A percentile compares a stretch with the other conserved stretches of the same genome.
Conservation (phyloP, 1,140 invertebrate species). For the Euura lappo region DNA sequence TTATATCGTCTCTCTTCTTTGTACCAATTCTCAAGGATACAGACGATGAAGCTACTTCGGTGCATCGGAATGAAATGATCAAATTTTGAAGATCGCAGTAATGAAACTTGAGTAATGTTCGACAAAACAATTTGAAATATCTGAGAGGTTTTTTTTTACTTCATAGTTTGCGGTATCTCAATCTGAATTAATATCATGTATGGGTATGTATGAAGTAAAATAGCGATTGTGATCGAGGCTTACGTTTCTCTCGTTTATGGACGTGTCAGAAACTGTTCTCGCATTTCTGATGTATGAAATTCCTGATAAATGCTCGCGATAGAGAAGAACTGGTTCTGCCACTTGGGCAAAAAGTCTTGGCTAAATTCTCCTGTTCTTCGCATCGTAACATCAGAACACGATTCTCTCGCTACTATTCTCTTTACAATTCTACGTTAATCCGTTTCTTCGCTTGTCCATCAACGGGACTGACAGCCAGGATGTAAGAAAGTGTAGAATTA, state of each 20-base stretch:
- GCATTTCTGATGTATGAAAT: neutral
- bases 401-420: neutral
- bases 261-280: constrained; percentile 3
- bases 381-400: neutral
- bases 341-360: neutral
- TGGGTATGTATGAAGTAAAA: neutral
- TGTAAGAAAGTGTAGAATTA: neutral
- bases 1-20: too few species aligned
- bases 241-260: neutral
- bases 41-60: too few species aligned
- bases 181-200: neutral
- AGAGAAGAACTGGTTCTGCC: neutral
- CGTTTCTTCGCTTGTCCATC: too few species aligned
- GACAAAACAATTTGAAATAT: too few species aligned
- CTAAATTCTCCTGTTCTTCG: neutral
- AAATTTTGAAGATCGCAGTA: too few species aligned
- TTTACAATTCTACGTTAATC: neutral
- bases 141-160: too few species aligned
- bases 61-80: too few species aligned
- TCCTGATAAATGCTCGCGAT: constrained; percentile 1
- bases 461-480: neutral
- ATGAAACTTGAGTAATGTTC: too few species aligned
- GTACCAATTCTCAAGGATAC: too few species aligned
- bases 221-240: constrained; percentile 2
- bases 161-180: neutral